Percentiles rank a stretch among this genome's conserved stretches.
Conservation (phyloP, 2,113 vertebrate species). For the Oenanthe oenanthe region DNA sequence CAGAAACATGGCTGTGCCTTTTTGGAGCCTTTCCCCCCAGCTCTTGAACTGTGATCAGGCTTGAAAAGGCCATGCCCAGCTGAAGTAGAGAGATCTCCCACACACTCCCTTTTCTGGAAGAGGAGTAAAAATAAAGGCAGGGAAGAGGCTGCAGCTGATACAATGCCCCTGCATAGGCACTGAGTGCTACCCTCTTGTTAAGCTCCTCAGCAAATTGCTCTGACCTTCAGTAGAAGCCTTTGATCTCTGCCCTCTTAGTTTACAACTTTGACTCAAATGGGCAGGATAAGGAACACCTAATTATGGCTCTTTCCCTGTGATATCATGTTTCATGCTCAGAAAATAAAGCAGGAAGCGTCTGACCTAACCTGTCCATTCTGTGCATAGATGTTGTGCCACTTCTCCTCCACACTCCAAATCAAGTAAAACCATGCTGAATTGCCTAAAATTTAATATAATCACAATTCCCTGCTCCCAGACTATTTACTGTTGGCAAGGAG, state of each 20-base stretch:
- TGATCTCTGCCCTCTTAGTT: not conserved
- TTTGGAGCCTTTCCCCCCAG: not conserved
- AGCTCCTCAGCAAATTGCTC: not conserved
- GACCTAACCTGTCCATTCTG: not conserved
- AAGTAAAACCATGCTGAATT: not conserved
- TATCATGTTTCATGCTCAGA: not conserved
- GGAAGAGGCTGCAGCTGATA: not conserved
- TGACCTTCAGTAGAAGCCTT: not conserved
- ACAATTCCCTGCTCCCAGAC: not conserved
- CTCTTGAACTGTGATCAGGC: not conserved
- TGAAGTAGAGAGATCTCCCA: not conserved
- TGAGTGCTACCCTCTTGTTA: not conserved
- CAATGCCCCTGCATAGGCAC: rapidly evolving
- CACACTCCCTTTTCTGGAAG: rapidly evolving
- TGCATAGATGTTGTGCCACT: not conserved
- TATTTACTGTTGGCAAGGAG: not conserved
- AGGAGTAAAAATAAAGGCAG: not conserved
- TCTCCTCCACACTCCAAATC: not conserved
- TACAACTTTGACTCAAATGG: rapidly evolving
- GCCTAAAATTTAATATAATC: not conserved
- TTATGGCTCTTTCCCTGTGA: not conserved
- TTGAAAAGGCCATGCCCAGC: not conserved
- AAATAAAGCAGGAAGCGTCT: not conserved
- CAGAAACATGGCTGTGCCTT: rapidly evolving
- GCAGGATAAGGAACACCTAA: not conserved